phyloP scores from a whole-genome alignment of 2,113 vertebrate genomes.

The Thryonomys swinderianus region DNA sequence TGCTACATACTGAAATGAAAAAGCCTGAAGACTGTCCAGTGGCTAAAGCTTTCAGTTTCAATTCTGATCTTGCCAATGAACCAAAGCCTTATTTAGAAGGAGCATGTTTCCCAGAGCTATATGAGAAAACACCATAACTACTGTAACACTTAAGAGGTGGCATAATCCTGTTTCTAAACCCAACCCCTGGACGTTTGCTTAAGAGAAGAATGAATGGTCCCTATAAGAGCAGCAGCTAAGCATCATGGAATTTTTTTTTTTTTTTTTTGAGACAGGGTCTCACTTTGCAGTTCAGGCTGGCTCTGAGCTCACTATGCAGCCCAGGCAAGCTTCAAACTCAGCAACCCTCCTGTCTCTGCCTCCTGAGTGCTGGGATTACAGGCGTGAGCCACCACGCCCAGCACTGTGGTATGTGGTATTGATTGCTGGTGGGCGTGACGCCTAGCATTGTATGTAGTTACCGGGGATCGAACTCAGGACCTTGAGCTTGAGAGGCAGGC shows the following conservation, averaged over 20 bases:
- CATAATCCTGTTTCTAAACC: constrained; percentile 64
- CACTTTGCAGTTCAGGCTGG: no score
- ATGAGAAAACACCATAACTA: constrained; percentile 72
- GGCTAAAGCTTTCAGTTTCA: constrained; percentile 79
- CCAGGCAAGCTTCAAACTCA: no score
- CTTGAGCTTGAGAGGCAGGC: no score
- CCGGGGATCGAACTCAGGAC: no score
- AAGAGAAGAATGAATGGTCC: constrained; percentile 69
- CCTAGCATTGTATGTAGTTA: no score
- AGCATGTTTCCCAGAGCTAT: constrained; percentile 71
- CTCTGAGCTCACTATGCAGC: no score
- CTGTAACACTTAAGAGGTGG: constrained; percentile 71
- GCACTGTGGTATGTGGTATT: no score
- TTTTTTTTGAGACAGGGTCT: no score
- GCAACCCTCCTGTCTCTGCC: no score
- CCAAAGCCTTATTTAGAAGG: constrained; percentile 54
- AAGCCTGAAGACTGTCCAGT: constrained; percentile 74
- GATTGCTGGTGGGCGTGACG: no score
- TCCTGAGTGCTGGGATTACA: no score
- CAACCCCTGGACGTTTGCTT: constrained; percentile 76
- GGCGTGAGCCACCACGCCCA: no score
- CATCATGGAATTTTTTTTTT: constrained; percentile 69
- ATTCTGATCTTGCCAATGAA: constrained; percentile 76
- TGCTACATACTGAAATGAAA: constrained; percentile 72
- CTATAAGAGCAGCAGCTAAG: constrained; percentile 57